Evolutionary conservation across 2,888 invertebrate species (phyloP), one percentile per base, ranked within the genome.

Genomic region (Ectemnius lituratus): DNA sequence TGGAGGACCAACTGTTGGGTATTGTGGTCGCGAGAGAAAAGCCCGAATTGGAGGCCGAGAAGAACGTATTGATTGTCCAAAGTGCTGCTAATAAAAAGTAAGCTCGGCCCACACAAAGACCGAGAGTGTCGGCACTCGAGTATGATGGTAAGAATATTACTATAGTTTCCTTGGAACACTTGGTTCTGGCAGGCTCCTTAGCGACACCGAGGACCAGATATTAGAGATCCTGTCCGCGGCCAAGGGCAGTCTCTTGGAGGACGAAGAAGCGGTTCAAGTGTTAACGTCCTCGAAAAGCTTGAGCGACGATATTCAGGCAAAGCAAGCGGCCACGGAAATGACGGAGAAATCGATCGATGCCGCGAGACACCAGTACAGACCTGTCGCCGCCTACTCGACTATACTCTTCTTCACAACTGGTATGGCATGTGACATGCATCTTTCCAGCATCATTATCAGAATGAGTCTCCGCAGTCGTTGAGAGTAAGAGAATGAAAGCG

Each of bases 141-240:
- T 62, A 28, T 20, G 47, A 52, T 23, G 23, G 23, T 3, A 23
- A 3, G 23, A 23, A 23, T 23, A 23, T 3, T 20, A 13, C 45
- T 56, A 16, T 6, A 6, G 49, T 63, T 56, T 46, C 0, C 28
- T 8, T 18, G 60, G 59, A 23, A 23, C 3, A 23, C 14, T 2
- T 56, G 16, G 5, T 37, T 8, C n/a, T 16, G 4, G 8, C 73
- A 94, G 96, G 60, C 92, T 95, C 75, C 88, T 97, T 71, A 96
- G 97, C 87, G 97, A 98, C 82, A 97, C 97, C 49, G 98, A 98
- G 90, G 96, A 95, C 91, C 96, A 97, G 90, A 98, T 98, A 81
- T 92, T 98, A 13, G 95, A 95, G 90, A 94, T 96, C 0, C 89
- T 96, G 13, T 94, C 94, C 70, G 92, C 94, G 0, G 94, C 95